Base-by-base conservation (phyloP, 2,888 invertebrate genomes). In the Liopterus haemorrhoidalis region DNA sequence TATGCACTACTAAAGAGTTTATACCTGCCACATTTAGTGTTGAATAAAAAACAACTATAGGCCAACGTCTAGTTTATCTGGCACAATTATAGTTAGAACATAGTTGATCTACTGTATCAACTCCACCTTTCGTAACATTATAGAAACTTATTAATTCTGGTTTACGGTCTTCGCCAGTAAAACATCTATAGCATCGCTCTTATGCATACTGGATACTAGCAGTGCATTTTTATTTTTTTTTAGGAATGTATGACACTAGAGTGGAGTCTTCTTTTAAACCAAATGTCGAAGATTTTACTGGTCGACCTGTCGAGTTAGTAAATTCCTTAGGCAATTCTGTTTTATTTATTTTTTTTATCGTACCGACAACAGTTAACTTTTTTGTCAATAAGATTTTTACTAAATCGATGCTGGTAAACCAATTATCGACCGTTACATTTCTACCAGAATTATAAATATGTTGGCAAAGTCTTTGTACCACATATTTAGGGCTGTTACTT, bases 331-430 rank as follows among this genome's bases (percentile, higher is more conserved):
- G 53, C 14, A 55, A 25, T 43, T 54, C 52, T 22, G 49, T 40
- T 46, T 54, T 49, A 41, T 54, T 52, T n/a, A n/a, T n/a, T 51
- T 54, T 54, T 22, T 46, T 16, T 24, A 54, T 18, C 12, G 52
- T 54, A 32, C 48, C 54, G 28, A 50, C 52, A 31, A 42, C 31
- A 30, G 51, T 51, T 15, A 53, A 42, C n/a, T 44, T 46, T 25
- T 54, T 31, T 35, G 12, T 27, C 12, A 45, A 31, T 21, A 51
- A 36, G 18, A 49, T 40, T 16, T 37, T 32, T 16, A 38, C 41
- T n/a, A 53, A 33, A 15, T n/a, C n/a, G n/a, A n/a, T n/a, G n/a
- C n/a, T n/a, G n/a, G n/a, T n/a, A n/a, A n/a, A n/a, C n/a, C n/a
- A n/a, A n/a, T n/a, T n/a, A n/a, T n/a, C n/a, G n/a, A n/a, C n/a